Percentiles rank a stretch among this genome's conserved stretches.
phyloP scores from a whole-genome alignment of 2,113 vertebrate genomes.

The Jaculus jaculus region DNA sequence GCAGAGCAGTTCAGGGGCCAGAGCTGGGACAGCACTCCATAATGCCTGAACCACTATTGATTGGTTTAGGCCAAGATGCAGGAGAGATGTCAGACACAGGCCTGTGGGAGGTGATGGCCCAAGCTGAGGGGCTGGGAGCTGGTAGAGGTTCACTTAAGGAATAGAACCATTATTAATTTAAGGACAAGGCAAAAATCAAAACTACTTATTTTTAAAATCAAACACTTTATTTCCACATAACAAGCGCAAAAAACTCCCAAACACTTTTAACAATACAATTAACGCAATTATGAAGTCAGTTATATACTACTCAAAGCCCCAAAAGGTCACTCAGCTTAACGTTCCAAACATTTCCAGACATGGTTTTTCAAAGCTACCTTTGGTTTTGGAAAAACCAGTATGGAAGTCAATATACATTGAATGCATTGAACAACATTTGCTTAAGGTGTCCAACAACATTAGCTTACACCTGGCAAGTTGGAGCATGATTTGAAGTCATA shows the following conservation, averaged over 20 bases:
- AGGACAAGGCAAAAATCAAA: conserved; percentile 32
- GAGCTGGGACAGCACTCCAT: no score
- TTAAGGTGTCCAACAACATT: conserved; percentile 69
- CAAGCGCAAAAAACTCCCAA: conserved; percentile 85
- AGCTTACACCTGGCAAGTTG: conserved; percentile 73
- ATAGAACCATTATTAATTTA: not conserved
- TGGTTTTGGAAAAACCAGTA: conserved; percentile 80
- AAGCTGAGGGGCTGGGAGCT: fast-evolving
- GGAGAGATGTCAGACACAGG: not conserved
- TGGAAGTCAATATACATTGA: conserved; percentile 76
- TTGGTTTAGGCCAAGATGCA: no score
- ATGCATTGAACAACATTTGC: conserved; percentile 71
- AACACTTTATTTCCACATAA: conserved; percentile 88
- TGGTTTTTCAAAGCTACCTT: conserved; percentile 81
- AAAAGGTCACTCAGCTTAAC: conserved; percentile 64
- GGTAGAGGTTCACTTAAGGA: not conserved
- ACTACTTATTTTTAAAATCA: conserved; percentile 78
- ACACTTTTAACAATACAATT: conserved; percentile 86
- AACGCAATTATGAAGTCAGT: conserved; percentile 80
- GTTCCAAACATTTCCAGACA: conserved; percentile 64
- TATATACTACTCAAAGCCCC: conserved; percentile 77
- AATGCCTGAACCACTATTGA: not conserved
- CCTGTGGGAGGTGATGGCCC: not conserved
- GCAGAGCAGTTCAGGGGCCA: not conserved
- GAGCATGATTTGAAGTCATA: conserved; percentile 62